Conservation (phyloP, 2,113 vertebrate species). For the Sula dactylatra region DNA sequence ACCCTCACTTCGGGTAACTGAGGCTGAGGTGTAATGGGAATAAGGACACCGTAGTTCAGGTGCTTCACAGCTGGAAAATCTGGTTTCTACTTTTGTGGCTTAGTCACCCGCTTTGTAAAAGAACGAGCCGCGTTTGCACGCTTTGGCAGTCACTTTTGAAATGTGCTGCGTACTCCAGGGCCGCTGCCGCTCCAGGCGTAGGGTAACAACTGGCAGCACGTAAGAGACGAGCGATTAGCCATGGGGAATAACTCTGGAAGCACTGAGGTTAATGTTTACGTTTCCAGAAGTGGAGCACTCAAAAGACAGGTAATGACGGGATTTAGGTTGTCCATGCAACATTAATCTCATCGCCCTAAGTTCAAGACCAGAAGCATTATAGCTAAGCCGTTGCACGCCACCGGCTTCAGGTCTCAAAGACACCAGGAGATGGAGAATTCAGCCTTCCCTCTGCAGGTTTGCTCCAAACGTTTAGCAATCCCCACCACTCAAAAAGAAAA, state of each 20-base stretch:
- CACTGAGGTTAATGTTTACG: fast-evolving
- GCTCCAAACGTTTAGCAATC: not conserved
- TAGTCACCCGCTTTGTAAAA: not conserved
- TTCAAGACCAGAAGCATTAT: fast-evolving
- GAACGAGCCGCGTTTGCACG: fast-evolving
- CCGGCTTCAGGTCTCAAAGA: not conserved
- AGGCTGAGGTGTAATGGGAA: not conserved
- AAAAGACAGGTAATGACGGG: too few relatives aligned
- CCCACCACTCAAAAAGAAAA: not conserved
- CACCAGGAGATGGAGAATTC: not conserved
- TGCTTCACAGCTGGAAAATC: not conserved
- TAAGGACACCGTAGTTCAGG: not conserved
- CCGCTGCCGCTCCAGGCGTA: not conserved
- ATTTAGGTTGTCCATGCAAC: too few relatives aligned
- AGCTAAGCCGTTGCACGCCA: not conserved
- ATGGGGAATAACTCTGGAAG: fast-evolving
- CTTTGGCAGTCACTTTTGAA: not conserved
- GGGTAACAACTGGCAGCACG: too few relatives aligned
- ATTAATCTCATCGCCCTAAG: fast-evolving
- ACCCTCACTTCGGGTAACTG: not conserved
- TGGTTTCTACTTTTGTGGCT: too few relatives aligned
- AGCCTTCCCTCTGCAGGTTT: not conserved
- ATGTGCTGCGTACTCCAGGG: fast-evolving
- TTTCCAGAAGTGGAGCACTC: not conserved
- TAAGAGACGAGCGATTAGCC: too few relatives aligned